phyloP scores from a whole-genome alignment of 2,113 vertebrate genomes.

The Miniopterus natalensis region DNA sequence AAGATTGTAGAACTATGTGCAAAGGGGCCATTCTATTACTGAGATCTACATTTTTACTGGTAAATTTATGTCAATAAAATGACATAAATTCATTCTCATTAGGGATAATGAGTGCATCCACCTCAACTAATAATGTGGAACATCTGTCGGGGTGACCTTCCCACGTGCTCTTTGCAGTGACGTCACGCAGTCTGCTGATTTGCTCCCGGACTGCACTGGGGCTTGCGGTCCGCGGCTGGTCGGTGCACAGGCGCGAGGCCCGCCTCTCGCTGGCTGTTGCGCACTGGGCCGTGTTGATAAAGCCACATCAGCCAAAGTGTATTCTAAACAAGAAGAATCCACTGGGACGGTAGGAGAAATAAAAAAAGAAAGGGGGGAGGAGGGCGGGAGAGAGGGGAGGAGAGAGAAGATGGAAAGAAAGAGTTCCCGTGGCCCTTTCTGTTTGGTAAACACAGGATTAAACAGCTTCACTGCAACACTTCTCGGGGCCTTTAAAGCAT shows the following conservation, averaged over 20 bases:
- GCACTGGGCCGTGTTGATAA: background rate
- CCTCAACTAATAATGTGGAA: conserved; percentile 65
- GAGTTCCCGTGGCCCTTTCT: background rate
- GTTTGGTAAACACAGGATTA: background rate
- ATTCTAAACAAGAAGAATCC: background rate
- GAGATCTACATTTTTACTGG: conserved; percentile 63
- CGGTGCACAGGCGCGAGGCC: background rate
- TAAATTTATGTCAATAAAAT: conserved; percentile 75
- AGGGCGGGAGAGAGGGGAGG: accelerated
- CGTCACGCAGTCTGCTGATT: conserved; percentile 64
- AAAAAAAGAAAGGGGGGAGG: background rate
- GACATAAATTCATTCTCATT: conserved; percentile 75
- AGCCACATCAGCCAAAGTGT: background rate
- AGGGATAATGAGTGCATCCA: conserved; percentile 80
- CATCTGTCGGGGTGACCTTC: conserved; percentile 79
- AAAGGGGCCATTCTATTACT: conserved; percentile 59
- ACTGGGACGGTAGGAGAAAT: background rate
- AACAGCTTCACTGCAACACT: background rate
- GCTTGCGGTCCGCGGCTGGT: background rate
- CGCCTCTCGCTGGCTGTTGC: background rate
- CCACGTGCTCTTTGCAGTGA: conserved; percentile 46
- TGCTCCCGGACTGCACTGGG: background rate
- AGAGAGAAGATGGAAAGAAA: background rate
- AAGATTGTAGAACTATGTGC: conserved; percentile 59
- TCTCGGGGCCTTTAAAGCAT: background rate